phyloP scores from a whole-genome alignment of 2,113 vertebrate genomes.

The crab-eating macaque (Macaca fascicularis) region T2T-MFA8v1.1 NC_088394.1:61298001-61298500 shows the following conservation, averaged over 20 bases:
- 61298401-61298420: background rate
- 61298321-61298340: background rate
- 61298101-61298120: conserved; percentile 76
- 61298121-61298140: conserved; percentile 71
- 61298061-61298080: conserved; percentile 75
- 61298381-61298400: background rate
- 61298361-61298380: no score
- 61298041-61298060: conserved; percentile 78
- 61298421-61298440: background rate
- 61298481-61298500: background rate
- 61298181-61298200: conserved; percentile 77
- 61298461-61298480: background rate
- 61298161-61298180: conserved; percentile 55
- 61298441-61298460: background rate
- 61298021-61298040: conserved; percentile 75
- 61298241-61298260: conserved; percentile 59
- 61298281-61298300: conserved; percentile 73
- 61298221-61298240: conserved; percentile 65
- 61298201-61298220: conserved; percentile 63
- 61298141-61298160: conserved; percentile 74
- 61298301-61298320: background rate
- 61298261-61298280: conserved; percentile 61
- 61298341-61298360: background rate
- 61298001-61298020: conserved; percentile 71
- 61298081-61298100: conserved; percentile 65